phyloP scores from a whole-genome alignment of 2,113 vertebrate species.

The Hemiscyllium ocellatum region DNA sequence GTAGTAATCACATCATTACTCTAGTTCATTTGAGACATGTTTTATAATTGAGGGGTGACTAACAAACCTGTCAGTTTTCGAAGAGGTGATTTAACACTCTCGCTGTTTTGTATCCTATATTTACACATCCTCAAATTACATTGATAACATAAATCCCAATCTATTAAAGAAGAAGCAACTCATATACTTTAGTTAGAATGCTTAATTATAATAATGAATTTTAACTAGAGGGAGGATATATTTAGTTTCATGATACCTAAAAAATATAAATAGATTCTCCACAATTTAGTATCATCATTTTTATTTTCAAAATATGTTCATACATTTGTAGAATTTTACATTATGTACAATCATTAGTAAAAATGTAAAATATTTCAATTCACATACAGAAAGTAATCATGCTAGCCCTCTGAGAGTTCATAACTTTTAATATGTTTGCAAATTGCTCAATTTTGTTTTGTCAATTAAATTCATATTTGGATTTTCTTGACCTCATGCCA shows the following conservation, averaged over 20 bases:
- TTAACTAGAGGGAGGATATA: background rate
- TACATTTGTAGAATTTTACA: constrained; percentile 35
- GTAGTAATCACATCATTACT: background rate
- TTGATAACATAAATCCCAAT: background rate
- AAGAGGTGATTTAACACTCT: background rate
- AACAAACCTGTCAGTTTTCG: background rate
- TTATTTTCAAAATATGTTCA: constrained; percentile 35
- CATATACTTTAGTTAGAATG: background rate
- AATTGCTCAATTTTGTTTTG: background rate
- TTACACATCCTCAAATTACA: background rate
- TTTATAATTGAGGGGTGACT: background rate
- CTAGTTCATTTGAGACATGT: background rate
- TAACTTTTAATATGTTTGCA: constrained; percentile 10
- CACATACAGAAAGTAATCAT: constrained; percentile 15
- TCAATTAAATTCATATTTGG: background rate
- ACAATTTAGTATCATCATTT: background rate
- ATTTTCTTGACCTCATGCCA: background rate
- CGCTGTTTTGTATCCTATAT: background rate
- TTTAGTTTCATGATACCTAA: background rate
- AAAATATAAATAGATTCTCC: background rate
- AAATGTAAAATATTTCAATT: constrained; percentile 24
- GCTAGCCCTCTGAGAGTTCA: constrained; percentile 20
- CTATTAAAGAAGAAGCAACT: background rate
- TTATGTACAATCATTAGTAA: constrained; percentile 30
- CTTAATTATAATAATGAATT: background rate